phyloP scores from a whole-genome alignment of 2,797 vertebrate species.

The Trichosurus vulpecula region DNA sequence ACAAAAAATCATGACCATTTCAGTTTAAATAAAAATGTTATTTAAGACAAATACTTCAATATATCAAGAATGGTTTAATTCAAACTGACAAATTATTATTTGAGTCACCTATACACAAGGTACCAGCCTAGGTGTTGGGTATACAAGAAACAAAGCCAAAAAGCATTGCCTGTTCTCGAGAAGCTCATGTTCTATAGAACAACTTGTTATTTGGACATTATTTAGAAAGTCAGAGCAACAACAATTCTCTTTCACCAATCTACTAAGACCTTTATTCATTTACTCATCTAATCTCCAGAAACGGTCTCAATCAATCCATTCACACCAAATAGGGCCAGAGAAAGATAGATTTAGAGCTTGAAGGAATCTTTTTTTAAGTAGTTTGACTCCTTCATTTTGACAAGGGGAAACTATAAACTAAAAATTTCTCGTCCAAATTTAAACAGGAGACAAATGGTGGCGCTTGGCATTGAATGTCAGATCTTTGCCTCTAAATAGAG shows the following conservation, averaged over 20 bases:
- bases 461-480: not conserved
- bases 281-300: not conserved
- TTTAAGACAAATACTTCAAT: not conserved
- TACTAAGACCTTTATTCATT: not conserved
- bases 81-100: not conserved
- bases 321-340: not conserved
- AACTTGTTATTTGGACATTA: not conserved
- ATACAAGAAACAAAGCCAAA: not conserved
- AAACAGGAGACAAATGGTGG: not conserved
- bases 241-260: not conserved
- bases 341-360: not conserved
- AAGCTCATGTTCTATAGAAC: not conserved
- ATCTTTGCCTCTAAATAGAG: not conserved
- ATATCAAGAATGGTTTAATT: not conserved
- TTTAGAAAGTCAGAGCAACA: not conserved
- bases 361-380: not conserved
- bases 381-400: not conserved
- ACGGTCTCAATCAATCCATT: not conserved
- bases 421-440: not conserved
- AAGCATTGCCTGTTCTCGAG: not conserved
- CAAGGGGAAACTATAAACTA: not conserved
- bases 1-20: not conserved
- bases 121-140: not conserved
- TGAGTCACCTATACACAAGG: not conserved
- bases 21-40: not conserved